A percentile compares a stretch with the other conserved stretches of the same genome.
Conservation (phyloP, 1,140 invertebrate genomes). For the Babylonia areolata region DNA sequence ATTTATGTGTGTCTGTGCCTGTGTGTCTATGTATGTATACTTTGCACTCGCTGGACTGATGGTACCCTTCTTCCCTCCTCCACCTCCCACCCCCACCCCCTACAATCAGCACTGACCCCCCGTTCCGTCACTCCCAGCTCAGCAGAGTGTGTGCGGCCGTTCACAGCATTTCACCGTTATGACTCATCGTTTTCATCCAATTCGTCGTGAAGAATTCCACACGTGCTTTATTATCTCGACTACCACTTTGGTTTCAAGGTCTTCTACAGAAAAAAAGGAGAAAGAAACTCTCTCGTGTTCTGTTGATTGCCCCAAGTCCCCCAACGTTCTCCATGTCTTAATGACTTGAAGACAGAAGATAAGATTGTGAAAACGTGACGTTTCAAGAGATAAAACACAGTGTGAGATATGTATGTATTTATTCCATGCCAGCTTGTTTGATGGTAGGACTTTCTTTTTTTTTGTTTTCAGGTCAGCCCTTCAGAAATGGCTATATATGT, state of each 20-base stretch:
- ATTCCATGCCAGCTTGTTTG: not conserved
- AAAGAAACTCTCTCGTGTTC: no score
- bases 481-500: not conserved
- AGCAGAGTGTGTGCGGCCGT: not conserved
- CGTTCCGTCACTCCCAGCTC: not conserved
- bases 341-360: no score
- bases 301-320: no score
- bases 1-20: not conserved
- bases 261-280: not conserved
- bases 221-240: not conserved
- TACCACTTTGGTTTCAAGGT: not conserved
- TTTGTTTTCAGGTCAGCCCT: not conserved
- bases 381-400: no score
- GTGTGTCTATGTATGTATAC: not conserved
- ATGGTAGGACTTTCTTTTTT: no score
- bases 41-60: not conserved
- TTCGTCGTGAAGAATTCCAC: not conserved
- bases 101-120: not conserved
- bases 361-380: no score
- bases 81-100: no score
- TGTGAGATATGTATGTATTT: not conserved
- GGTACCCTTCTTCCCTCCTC: not conserved
- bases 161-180: not conserved
- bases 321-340: no score
- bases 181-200: not conserved